Evolutionary conservation across 2,113 vertebrate genomes (phyloP), one percentile per base, ranked within the genome.

Genomic region (Myanophis thanlyinensis): DNA sequence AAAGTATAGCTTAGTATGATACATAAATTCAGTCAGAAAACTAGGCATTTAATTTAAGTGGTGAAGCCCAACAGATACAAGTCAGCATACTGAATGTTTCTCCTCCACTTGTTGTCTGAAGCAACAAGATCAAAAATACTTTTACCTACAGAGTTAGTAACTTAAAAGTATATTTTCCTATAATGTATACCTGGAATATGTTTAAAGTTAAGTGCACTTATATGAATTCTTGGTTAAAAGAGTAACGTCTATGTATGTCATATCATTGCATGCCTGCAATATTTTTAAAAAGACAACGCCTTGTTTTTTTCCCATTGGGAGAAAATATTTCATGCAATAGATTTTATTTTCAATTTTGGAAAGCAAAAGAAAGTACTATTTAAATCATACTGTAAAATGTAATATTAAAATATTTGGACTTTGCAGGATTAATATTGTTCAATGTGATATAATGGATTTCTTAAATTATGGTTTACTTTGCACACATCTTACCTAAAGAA

Each of bases 261-360:
- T 87, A 93, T 89, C 95, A 93, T 96, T 98, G 95, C 94, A 91
- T 97, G 96, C 97, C 93, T 97, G 96, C 95, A 97, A 97, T 97
- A 95, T 96, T 98, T 98, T 93, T 94, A 95, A 93, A 96, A 97
- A 97, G 97, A 98, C 97, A 98, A 97, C 97, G 97, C 97, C 96
- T 94, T 94, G 91, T 97, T 98, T 97, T 56, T 97, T 94, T 96
- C 88, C 85, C 89, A 95, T 97, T 97, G 95, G 97, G 67, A 97
- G 97, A 96, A 97, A 97, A 96, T 97, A 97, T 97, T 96, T 97
- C 95, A 30, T 90, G 92, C 95, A 85, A 86, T 97, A 95, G 96
- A 96, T 96, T 93, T 95, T 93, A 92, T 93, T 93, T 93, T 96
- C 93, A 97, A 89, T 96, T 89, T 96, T 97, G 93, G 97, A 96